A percentile compares a stretch with the other conserved stretches of the same genome.
Conservation (phyloP, 2,113 vertebrate genomes). For the Albula glossodonta region DNA sequence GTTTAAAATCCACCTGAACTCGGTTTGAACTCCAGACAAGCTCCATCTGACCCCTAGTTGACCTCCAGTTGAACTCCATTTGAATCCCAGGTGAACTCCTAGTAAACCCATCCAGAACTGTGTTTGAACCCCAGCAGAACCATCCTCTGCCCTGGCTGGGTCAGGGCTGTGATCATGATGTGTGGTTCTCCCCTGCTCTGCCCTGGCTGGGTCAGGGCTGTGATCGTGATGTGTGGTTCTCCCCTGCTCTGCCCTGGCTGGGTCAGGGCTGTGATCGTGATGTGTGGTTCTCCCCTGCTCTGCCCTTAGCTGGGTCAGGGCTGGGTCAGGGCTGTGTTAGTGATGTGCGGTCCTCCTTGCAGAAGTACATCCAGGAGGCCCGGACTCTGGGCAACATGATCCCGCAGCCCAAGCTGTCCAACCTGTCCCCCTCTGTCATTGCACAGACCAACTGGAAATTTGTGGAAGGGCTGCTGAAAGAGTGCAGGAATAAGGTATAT, state of each 20-base stretch:
- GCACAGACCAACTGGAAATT: slow-evolving; percentile 99
- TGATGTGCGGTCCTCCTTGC: slow-evolving; percentile 35
- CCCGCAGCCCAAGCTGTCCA: slow-evolving; percentile 94
- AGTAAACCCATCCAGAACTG: no score
- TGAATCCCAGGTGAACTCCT: no score
- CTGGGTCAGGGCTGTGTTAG: no score
- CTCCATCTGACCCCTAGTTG: no score
- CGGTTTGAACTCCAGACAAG: no score
- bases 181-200: background rate
- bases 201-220: background rate
- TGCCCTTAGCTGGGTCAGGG: no score
- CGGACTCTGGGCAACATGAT: slow-evolving; percentile 94
- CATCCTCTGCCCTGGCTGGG: no score
- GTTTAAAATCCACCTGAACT: no score
- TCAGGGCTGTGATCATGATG: no score
- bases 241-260: background rate
- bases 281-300: background rate
- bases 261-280: background rate
- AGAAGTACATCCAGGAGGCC: slow-evolving; percentile 99
- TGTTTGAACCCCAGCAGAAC: no score
- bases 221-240: no score
- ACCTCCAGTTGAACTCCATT: no score
- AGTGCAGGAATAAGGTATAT: slow-evolving; percentile 93
- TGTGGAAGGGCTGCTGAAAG: slow-evolving; percentile 94
- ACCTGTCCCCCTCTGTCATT: slow-evolving; percentile 96